Conservation (phyloP, 2,797 vertebrate genomes). For the Cyclura pinguis region DNA sequence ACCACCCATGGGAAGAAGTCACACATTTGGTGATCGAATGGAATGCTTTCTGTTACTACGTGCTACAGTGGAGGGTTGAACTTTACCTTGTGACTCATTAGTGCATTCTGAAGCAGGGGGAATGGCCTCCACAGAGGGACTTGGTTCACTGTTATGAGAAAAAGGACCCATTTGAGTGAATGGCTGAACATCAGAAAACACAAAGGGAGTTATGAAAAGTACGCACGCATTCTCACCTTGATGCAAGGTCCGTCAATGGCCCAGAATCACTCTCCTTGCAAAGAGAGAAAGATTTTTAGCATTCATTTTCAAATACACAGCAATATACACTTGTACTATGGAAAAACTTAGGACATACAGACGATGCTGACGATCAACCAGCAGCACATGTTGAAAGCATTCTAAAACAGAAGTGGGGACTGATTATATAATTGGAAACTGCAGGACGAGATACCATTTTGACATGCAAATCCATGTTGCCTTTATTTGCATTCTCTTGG, state of each 20-base stretch:
- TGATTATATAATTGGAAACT: neutral
- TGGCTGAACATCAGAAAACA: neutral
- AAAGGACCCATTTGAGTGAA: conserved; percentile 33
- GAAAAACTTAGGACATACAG: neutral
- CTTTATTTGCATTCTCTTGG: conserved; percentile 63
- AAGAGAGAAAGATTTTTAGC: conserved; percentile 2
- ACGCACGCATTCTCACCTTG: conserved; percentile 67
- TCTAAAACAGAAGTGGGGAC: neutral
- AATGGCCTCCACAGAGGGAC: conserved; percentile 13
- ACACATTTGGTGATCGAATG: neutral
- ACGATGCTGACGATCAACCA: neutral
- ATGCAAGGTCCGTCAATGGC: neutral
- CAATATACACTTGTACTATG: neutral
- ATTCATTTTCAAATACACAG: conserved; percentile 6
- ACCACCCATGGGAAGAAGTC: neutral
- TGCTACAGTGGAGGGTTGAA: neutral
- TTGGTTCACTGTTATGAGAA: conserved; percentile 64
- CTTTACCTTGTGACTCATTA: conserved; percentile 58
- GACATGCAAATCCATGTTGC: conserved; percentile 61
- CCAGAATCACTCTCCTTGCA: conserved; percentile 61
- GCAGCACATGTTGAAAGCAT: neutral
- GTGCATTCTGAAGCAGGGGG: conserved; percentile 31
- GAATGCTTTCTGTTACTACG: rapidly evolving
- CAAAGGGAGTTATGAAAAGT: conserved; percentile 2
- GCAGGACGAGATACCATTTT: neutral